These are phyloP conservation scores for Nephrotoma guestfalica DNA, from an alignment of 2,888 invertebrate species.

Conservation along the genomic window DNA sequence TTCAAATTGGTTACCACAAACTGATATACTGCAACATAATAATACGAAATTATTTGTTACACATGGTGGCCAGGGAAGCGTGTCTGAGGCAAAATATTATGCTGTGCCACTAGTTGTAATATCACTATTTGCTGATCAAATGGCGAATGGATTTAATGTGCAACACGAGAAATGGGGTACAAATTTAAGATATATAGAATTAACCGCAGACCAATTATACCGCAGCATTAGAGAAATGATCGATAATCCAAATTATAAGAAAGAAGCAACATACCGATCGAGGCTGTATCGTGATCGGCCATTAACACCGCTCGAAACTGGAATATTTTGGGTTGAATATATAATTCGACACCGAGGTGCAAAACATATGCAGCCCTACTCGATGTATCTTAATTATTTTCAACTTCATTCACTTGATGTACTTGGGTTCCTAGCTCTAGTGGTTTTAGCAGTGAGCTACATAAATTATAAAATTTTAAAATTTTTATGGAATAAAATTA, in stretches of 20 bases:
- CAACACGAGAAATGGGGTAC: neutral
- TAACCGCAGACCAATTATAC: neutral
- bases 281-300: neutral
- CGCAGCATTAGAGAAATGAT: neutral
- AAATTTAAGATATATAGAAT: neutral
- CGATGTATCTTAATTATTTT: neutral
- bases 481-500: neutral
- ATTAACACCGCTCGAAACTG: neutral
- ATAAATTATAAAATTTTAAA: neutral
- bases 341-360: neutral
- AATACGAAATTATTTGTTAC: conserved; percentile 34
- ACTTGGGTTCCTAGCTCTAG: neutral
- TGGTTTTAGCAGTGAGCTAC: neutral
- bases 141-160: neutral
- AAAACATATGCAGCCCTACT: neutral
- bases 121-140: neutral
- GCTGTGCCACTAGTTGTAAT: neutral
- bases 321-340: conserved; percentile 1
- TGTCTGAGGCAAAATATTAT: neutral
- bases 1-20: conserved; percentile 39
- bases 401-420: neutral
- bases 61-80: conserved; percentile 25
- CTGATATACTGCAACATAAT: conserved; percentile 33
- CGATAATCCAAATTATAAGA: neutral
- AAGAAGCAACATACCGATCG: neutral